A percentile compares a stretch with the other conserved stretches of the same genome.
These are phyloP conservation scores for Dione vanillae DNA, from an alignment of 2,888 invertebrate species.

Conservation along the genomic window DNA sequence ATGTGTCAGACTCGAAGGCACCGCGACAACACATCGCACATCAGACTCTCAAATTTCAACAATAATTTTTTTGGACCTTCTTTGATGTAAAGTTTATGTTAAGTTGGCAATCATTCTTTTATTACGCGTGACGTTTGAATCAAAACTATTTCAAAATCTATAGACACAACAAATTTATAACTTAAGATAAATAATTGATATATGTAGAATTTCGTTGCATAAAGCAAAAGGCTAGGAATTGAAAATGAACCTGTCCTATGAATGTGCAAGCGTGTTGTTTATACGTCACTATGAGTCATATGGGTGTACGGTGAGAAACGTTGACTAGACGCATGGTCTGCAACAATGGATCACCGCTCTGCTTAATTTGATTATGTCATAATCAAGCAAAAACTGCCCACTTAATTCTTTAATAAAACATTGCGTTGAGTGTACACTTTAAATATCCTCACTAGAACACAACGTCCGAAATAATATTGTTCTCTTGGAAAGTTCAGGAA, in stretches of 20 bases:
- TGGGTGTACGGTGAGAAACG: constrained; percentile 69
- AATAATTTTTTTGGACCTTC: constrained; percentile 79
- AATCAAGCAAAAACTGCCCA: constrained; percentile 66
- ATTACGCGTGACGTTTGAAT: background rate
- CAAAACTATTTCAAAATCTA: background rate
- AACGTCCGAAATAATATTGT: background rate
- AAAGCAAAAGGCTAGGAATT: background rate
- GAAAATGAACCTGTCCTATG: constrained; percentile 55
- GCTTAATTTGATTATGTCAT: constrained; percentile 78
- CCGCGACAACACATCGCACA: constrained; percentile 78
- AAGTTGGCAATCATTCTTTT: background rate
- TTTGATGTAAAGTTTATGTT: constrained; percentile 54
- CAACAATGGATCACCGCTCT: constrained; percentile 75
- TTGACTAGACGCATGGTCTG: constrained; percentile 78
- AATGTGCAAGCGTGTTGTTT: constrained; percentile 64
- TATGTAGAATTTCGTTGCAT: background rate
- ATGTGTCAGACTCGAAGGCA: constrained; percentile 79
- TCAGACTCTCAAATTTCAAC: constrained; percentile 77
- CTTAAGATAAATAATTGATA: no score
- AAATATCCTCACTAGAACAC: background rate
- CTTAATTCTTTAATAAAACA: constrained; percentile 55
- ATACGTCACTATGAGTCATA: constrained; percentile 74
- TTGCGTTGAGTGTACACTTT: background rate
- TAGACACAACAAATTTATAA: no score
- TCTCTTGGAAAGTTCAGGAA: background rate